These are phyloP conservation scores for Hyperoplus lanceolatus DNA, from an alignment of 2,797 vertebrate species.

Conservation along the genomic window DNA sequence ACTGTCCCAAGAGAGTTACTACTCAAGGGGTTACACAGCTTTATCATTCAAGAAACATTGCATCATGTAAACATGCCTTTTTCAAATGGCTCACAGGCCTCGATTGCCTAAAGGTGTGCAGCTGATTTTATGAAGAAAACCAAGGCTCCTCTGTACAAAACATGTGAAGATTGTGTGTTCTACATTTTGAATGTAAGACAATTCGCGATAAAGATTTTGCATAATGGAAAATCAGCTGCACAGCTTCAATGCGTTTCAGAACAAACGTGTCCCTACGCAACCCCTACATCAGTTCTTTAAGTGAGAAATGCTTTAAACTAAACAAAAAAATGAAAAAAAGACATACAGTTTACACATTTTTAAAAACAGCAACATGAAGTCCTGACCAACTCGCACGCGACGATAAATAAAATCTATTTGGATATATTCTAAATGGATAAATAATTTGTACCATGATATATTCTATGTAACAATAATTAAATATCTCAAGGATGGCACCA, in stretches of 20 bases:
- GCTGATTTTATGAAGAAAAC: constrained; percentile 58
- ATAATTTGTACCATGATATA: constrained; percentile 77
- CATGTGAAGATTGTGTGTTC: constrained; percentile 6
- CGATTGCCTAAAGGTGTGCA: constrained; percentile 55
- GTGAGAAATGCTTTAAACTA: constrained; percentile 62
- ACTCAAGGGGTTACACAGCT: constrained; percentile 70
- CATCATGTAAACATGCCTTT: constrained; percentile 85
- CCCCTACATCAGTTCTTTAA: constrained; percentile 40
- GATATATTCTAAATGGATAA: constrained; percentile 81
- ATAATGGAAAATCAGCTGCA: constrained; percentile 60
- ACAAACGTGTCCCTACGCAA: constrained; percentile 35
- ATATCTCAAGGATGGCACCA: constrained; percentile 83
- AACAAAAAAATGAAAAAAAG: constrained; percentile 59
- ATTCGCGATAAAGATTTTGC: constrained; percentile 37
- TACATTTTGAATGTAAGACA: constrained; percentile 32
- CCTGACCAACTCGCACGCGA: constrained; percentile 41
- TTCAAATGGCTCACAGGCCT: constrained; percentile 70
- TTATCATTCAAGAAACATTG: constrained; percentile 75
- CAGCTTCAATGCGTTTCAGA: constrained; percentile 46
- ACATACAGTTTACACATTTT: constrained; percentile 70
- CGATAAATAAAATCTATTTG: constrained; percentile 82
- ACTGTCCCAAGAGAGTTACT: constrained; percentile 54
- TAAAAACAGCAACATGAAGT: constrained; percentile 66
- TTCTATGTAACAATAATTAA: constrained; percentile 69
- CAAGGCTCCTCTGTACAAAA: constrained; percentile 41